phyloP scores from a whole-genome alignment of 1,140 invertebrate species.

The Bombus waltoni region DNA sequence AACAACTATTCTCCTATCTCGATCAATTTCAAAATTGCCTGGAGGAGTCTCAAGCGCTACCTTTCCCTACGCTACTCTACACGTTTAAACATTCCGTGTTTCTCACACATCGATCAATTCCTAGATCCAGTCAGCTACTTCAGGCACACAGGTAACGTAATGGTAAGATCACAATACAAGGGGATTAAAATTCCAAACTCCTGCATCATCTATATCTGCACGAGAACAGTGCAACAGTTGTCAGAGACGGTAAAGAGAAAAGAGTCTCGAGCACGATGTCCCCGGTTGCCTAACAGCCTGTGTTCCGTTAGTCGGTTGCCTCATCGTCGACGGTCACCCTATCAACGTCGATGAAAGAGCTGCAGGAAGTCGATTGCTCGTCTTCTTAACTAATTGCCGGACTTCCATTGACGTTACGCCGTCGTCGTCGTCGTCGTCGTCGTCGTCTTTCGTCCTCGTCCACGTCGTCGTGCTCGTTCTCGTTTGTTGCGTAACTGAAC shows the following conservation, averaged over 20 bases:
- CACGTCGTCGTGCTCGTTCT: background rate
- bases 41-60: background rate
- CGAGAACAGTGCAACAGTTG: background rate
- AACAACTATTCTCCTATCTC: background rate
- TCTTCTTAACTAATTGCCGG: slow-evolving; percentile 59
- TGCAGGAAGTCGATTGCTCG: slow-evolving; percentile 63
- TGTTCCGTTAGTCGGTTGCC: slow-evolving; percentile 52
- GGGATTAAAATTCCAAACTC: background rate
- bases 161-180: background rate
- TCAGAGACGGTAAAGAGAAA: background rate
- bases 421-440: slow-evolving; percentile 7
- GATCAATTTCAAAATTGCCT: background rate
- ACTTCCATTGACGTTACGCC: slow-evolving; percentile 32
- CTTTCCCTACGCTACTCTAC: too few species aligned
- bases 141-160: background rate
- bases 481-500: slow-evolving; percentile 10
- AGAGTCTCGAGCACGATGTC: background rate
- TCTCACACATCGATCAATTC: background rate
- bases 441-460: background rate
- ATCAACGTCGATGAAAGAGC: slow-evolving; percentile 38
- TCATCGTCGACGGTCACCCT: slow-evolving; percentile 55
- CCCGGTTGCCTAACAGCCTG: slow-evolving; percentile 48
- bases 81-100: background rate
- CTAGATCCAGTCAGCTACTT: background rate
- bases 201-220: background rate